Evolutionary conservation across 2,888 invertebrate genomes (phyloP), one percentile per base, ranked within the genome.

Genomic region (Campoplex nolae): DNA sequence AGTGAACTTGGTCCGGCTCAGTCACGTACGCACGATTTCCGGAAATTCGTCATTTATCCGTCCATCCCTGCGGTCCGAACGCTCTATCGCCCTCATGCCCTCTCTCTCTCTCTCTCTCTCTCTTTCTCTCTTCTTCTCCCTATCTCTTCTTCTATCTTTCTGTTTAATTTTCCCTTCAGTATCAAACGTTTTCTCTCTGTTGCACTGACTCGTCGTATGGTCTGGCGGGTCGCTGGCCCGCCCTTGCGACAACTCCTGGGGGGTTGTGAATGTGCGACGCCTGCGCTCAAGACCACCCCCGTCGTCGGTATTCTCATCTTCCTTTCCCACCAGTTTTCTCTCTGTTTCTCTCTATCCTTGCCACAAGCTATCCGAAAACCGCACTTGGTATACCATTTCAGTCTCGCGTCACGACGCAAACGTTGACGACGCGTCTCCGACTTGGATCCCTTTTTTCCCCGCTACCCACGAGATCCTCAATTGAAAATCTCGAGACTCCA

Each of bases 21-120:
- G 90, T 90, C 90, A 91, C 91, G 90, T 91, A 91, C 90, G 90
- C 89, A 88, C 89, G 88, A 90, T 90, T 91, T 92, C 91, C 90
- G 91, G 89, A 91, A 92, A 93, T 93, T 92, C 91, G 91, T 89
- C 91, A 92, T 92, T 92, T 91, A 90, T 90, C 89, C 90, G 89
- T 89, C 89, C 88, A 85, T 88, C 88, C 89, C 88, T 76, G 85
- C 51, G 85, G 75, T 74, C 73, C 76, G 75, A 73, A 73, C 62
- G 38, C 42, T 68, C 38, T n/a, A 28, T 48, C 45, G 35, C 76
- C 86, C 88, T 48, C 79, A 79, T 76, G 77, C 78, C 79, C 83
- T 84, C 81, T 79, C 67, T 75, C 82, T 32, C 62, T 18, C 35
- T 75, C 28, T 54, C 38, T 62, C 71, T 45, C 71, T 68, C 77